These are phyloP conservation scores for Drosophila kuntzei DNA, from an alignment of 2,888 invertebrate species.

Conservation along the genomic window DNA sequence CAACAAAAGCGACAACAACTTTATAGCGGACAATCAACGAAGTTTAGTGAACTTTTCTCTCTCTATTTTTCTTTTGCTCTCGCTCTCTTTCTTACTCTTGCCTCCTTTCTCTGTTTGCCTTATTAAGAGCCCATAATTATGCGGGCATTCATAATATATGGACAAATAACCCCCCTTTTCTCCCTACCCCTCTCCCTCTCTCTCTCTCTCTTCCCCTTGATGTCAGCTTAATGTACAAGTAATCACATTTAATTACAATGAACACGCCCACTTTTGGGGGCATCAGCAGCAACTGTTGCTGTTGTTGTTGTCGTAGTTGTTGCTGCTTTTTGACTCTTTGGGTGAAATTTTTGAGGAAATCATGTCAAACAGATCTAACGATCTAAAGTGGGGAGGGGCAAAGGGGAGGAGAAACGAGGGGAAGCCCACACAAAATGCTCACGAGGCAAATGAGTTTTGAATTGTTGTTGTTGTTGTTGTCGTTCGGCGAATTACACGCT, in stretches of 20 bases:
- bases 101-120: conserved; percentile 55
- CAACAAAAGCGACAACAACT: conserved; percentile 6
- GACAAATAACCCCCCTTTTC: neutral
- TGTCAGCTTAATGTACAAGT: conserved; percentile 58
- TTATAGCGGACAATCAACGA: conserved; percentile 28
- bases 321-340: conserved; percentile 32
- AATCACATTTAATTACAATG: conserved; percentile 73
- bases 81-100: conserved; percentile 13
- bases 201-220: neutral
- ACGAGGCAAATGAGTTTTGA: conserved; percentile 60
- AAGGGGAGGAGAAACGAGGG: neutral
- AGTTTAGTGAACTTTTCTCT: conserved; percentile 67
- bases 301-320: conserved; percentile 9
- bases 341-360: conserved; percentile 63
- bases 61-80: conserved; percentile 2
- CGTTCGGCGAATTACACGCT: conserved; percentile 50
- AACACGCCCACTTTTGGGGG: conserved; percentile 53
- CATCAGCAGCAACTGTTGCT: conserved; percentile 24
- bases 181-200: neutral
- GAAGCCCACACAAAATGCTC: conserved; percentile 45
- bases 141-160: conserved; percentile 45
- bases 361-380: conserved; percentile 62
- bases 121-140: conserved; percentile 53
- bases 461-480: conserved; percentile 29
- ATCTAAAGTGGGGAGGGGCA: conserved; percentile 8